Percentiles rank a stretch among this genome's conserved stretches.
These are phyloP conservation scores for Scaeva pyrastri DNA, from an alignment of 2,888 invertebrate genomes.

Conservation along the genomic window DNA sequence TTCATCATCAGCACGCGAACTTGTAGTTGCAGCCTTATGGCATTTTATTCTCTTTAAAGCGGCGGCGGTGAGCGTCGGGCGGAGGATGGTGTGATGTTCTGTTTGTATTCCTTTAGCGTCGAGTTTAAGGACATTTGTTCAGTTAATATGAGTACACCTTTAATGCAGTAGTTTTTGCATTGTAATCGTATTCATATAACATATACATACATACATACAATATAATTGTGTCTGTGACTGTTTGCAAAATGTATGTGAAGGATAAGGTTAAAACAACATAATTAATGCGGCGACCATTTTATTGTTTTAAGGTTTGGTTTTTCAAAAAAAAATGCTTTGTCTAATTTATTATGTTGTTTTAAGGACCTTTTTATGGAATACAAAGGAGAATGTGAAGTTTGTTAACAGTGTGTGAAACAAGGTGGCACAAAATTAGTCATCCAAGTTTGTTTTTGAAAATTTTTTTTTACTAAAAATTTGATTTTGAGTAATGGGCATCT, in stretches of 20 bases:
- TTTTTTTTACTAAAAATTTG: too few species aligned
- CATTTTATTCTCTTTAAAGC: constrained; percentile 17
- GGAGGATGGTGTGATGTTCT: constrained; percentile 21
- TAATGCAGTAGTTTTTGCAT: constrained; percentile 59
- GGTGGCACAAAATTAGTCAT: too few species aligned
- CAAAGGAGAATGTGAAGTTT: too few species aligned
- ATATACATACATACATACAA: too few species aligned
- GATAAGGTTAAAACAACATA: constrained; percentile 59
- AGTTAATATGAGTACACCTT: constrained; percentile 37
- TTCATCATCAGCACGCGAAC: constrained; percentile 67
- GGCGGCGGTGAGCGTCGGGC: background rate
- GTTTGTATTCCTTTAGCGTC: constrained; percentile 11
- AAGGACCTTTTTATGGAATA: too few species aligned
- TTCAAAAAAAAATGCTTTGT: background rate
- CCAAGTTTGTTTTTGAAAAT: too few species aligned
- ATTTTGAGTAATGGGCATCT: too few species aligned
- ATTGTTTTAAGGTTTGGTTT: background rate
- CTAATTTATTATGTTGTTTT: too few species aligned
- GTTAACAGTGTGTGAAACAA: too few species aligned
- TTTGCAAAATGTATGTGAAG: constrained; percentile 6
- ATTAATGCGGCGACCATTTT: constrained; percentile 43
- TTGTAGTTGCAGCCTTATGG: constrained; percentile 46
- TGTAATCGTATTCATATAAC: too few species aligned
- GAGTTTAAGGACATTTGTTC: constrained; percentile 49
- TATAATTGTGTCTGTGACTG: too few species aligned